phyloP scores from a whole-genome alignment of 2,113 vertebrate genomes.

The Etia nguti region DNA sequence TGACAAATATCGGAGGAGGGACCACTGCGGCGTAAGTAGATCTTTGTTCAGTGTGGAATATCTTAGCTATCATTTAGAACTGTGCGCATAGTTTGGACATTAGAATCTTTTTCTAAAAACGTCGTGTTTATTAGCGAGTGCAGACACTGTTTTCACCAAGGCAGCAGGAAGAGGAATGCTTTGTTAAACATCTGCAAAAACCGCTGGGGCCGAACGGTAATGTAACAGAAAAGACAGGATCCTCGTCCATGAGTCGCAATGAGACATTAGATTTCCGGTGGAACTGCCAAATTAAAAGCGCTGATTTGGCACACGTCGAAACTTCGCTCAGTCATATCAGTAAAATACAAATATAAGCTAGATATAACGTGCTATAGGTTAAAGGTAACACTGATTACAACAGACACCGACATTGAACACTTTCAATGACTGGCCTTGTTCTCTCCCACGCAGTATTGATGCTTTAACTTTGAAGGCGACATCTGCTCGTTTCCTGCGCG shows the following conservation, averaged over 20 bases:
- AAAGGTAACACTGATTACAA: neutral
- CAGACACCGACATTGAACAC: neutral
- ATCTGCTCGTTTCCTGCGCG: neutral
- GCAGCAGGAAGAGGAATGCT: neutral
- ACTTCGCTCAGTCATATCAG: accelerated
- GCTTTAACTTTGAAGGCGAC: slow-evolving; percentile 14
- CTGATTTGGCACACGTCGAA: accelerated
- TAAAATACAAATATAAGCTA: neutral
- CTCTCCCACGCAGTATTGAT: neutral
- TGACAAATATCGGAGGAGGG: slow-evolving; percentile 64
- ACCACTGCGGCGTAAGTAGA: slow-evolving; percentile 57
- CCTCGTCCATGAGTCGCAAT: neutral
- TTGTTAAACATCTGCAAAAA: slow-evolving; percentile 54
- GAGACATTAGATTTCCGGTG: neutral
- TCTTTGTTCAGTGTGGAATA: slow-evolving; percentile 39
- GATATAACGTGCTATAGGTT: neutral
- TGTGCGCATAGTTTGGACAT: neutral
- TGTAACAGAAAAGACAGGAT: neutral
- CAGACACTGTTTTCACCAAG: neutral
- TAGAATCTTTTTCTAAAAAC: neutral
- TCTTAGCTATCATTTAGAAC: neutral
- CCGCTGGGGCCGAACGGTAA: slow-evolving; percentile 35
- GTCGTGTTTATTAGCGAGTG: accelerated
- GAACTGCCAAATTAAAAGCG: neutral
- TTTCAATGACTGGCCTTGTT: neutral